These are phyloP conservation scores for Drosophila ogumai DNA, from an alignment of 1,140 invertebrate species.

Conservation along the genomic window DNA sequence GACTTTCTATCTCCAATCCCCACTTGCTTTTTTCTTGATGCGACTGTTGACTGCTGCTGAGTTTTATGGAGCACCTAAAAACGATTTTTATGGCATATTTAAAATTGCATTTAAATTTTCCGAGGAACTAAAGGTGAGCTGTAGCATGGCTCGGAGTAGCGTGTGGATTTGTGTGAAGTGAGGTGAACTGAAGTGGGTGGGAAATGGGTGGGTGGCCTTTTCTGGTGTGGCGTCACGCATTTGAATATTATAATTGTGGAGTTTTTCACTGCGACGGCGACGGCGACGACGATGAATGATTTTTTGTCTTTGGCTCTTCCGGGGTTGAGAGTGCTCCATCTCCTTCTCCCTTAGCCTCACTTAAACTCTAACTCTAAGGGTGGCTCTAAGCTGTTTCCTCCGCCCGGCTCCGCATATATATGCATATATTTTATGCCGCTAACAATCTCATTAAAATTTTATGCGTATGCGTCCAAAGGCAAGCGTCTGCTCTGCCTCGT, in stretches of 20 bases:
- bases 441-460: slow-evolving; percentile 84
- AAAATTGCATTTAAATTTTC: slow-evolving; percentile 73
- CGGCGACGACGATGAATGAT: slow-evolving; percentile 29
- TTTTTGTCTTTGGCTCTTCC: slow-evolving; percentile 66
- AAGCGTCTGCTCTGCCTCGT: slow-evolving; percentile 15
- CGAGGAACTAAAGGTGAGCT: neutral
- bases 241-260: slow-evolving; percentile 75
- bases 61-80: slow-evolving; percentile 36
- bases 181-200: slow-evolving; percentile 12
- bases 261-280: slow-evolving; percentile 19
- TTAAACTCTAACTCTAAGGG: neutral
- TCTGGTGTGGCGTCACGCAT: slow-evolving; percentile 46
- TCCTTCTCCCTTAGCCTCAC: neutral
- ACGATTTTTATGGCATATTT: slow-evolving; percentile 69
- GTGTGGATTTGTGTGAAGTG: neutral
- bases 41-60: slow-evolving; percentile 4
- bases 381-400: slow-evolving; percentile 6
- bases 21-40: neutral
- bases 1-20: neutral
- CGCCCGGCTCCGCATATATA: neutral
- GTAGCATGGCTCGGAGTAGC: neutral
- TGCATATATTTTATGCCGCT: slow-evolving; percentile 76
- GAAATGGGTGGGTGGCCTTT: slow-evolving; percentile 24
- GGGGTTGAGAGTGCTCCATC: slow-evolving; percentile 14
- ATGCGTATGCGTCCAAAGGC: slow-evolving; percentile 70